These are phyloP conservation scores for Teleopsis dalmanni DNA, from an alignment of 1,140 invertebrate genomes.

Conservation along the genomic window DNA sequence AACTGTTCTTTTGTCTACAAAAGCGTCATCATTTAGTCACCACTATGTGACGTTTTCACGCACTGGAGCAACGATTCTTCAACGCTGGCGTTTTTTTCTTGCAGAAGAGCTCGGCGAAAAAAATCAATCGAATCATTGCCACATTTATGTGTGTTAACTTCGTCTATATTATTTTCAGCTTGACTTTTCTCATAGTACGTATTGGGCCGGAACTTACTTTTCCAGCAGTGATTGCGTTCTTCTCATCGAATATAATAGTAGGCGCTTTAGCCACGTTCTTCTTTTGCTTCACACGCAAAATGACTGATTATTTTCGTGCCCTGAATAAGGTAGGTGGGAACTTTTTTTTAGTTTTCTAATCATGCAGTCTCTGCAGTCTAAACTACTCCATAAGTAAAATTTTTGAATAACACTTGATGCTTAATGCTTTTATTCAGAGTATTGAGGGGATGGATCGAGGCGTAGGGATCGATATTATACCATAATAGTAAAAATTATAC, in stretches of 20 bases:
- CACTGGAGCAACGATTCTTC: slow-evolving; percentile 17
- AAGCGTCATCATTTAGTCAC: slow-evolving; percentile 10
- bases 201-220: background rate
- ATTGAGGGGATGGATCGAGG: too few species aligned
- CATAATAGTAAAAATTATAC: too few species aligned
- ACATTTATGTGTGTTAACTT: background rate
- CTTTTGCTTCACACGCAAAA: background rate
- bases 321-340: slow-evolving; percentile 5
- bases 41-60: slow-evolving; percentile 12
- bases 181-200: background rate
- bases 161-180: slow-evolving; percentile 4
- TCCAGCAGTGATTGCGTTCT: slow-evolving; percentile 16
- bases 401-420: too few species aligned
- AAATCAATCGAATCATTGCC: slow-evolving; percentile 1
- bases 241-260: slow-evolving; percentile 17
- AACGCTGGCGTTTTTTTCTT: slow-evolving; percentile 22
- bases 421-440: too few species aligned
- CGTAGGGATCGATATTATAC: too few species aligned
- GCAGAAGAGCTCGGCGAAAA: slow-evolving; percentile 12
- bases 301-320: slow-evolving; percentile 3
- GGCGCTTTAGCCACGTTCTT: slow-evolving; percentile 3
- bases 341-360: too few species aligned
- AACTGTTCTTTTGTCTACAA: slow-evolving; percentile 12
- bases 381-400: too few species aligned
- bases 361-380: too few species aligned